Conservation (phyloP, 1,140 invertebrate species). For the Leptinotarsa undecemlineata region DNA sequence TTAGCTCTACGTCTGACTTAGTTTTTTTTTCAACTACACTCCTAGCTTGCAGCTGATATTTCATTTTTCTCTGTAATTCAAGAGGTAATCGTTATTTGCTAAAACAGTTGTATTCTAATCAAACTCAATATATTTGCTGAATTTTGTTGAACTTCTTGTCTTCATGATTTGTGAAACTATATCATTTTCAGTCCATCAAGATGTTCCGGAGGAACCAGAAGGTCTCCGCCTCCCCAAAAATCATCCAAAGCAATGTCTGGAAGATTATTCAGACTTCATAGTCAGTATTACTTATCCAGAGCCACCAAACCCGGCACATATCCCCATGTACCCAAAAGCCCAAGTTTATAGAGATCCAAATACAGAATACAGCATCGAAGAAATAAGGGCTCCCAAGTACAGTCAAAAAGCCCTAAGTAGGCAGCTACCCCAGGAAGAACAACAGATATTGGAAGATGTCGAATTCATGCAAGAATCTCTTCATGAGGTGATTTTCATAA, state of each 20-base stretch:
- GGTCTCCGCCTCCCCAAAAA: slow-evolving; percentile 51
- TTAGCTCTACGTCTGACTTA: no score
- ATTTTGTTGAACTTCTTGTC: no score
- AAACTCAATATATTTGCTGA: no score
- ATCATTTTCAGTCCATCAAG: slow-evolving; percentile 62
- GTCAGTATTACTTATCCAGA: slow-evolving; percentile 63
- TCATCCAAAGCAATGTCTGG: slow-evolving; percentile 56
- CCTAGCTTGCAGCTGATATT: no score
- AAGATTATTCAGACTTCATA: slow-evolving; percentile 60
- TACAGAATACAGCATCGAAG: slow-evolving; percentile 69
- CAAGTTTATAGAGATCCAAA: slow-evolving; percentile 64
- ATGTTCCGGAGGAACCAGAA: slow-evolving; percentile 54
- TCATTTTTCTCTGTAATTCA: no score
- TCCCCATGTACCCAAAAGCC: slow-evolving; percentile 63
- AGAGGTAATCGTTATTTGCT: no score
- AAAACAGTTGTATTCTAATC: no score
- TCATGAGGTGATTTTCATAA: neutral
- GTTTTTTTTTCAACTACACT: no score
- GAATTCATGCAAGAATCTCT: slow-evolving; percentile 16
- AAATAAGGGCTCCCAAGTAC: slow-evolving; percentile 61
- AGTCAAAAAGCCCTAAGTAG: neutral
- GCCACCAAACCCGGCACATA: slow-evolving; percentile 61
- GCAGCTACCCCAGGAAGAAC: neutral
- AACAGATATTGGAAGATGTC: slow-evolving; percentile 7
- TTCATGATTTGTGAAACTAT: neutral